Evolutionary conservation across 1,140 invertebrate genomes (phyloP), one percentile per base, ranked within the genome.

Genomic region (Bilobella aurantiaca): DNA sequence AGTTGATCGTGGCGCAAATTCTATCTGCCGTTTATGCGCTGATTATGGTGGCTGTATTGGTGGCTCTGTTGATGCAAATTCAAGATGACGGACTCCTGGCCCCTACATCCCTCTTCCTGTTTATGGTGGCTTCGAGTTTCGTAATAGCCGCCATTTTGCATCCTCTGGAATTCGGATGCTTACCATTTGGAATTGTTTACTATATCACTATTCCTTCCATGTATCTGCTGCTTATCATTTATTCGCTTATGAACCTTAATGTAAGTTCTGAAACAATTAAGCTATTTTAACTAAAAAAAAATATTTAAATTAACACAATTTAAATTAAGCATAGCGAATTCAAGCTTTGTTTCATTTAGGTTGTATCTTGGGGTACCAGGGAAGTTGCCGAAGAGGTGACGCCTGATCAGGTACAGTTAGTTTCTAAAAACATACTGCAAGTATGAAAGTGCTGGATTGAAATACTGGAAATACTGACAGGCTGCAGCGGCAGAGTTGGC

Each of bases 41-140:
- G 75, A 88, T 98, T 66, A 99, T 99, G 96, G 96, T 98, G 87
- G 94, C 96, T 73, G 96, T 98, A 2, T 90, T 98, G 63, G 95
- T 98, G 21, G 95, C 95, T 84, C 98, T 95, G 0, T 90, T 92
- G 0, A 82, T 96, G 21, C 94, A 97, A 76, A 83, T 97, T 74
- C 88, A 90, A 23, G 91, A 95, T 82, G 92, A 96, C 81, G 93
- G 93, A 29, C 85, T 94, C 53, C 92, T 90, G 57, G 94, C 91
- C 3, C 91, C 94, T 1, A 93, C 96, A 37, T 93, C 95, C n/a
- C 94, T 98, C 75, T 98, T 98, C 81, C 85, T 98, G 74, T 91
- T 96, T 77, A 86, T 90, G 0, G 83, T 96, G 76, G 86, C 92
- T 58, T 84, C 87, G 42, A 96, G 94, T 31, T 97, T 98, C 79